Evolutionary conservation across 1,140 invertebrate species (phyloP), one percentile per base, ranked within the genome.

Genomic region (Tetragnatha versicolor): DNA sequence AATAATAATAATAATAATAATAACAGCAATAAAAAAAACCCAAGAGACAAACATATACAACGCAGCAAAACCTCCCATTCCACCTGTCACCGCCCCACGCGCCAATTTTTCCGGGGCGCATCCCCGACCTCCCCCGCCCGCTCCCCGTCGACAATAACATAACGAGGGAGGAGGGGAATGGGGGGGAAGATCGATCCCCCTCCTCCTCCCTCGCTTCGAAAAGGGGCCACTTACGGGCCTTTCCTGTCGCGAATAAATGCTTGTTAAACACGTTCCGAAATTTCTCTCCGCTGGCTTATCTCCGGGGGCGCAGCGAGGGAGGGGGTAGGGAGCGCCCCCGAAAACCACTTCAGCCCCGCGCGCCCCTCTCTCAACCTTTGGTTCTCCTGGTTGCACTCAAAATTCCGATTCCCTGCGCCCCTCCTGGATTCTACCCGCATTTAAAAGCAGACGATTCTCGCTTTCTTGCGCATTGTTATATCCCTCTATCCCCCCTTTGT

Each of bases 231-330:
- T 73, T 73, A 73, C 72, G 55, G 58, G 42, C 69, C 72, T 27
- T 76, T 61, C 47, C 39, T 65, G 72, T 76, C 72, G 72, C 72
- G 72, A 76, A 76, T 76, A 76, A 76, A 76, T 47, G 72, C 72
- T 76, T 76, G 72, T 76, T 76, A 76, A 76, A 76, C 72, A 76
- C 72, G 72, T 76, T 76, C 72, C 69, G 53, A 61, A 65, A 76
- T 76, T 76, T 76, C 72, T 61, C 60, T 33, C 60, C 39, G 51
- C 69, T 73, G 33, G 61, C 61, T 65, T 65, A 65, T 65, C 53
- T 73, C 49, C 25, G 17, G 27, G 53, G 35, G 69, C 51, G 35
- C 53, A 73, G 51, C 12, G 69, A 39, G 51, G 31, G 35, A 31
- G 35, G 53, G 35, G 37, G 37, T 22, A 7, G 39, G 35, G n/a